Conservation (phyloP, 2,113 vertebrate genomes). For the Oenanthe oenanthe region DNA sequence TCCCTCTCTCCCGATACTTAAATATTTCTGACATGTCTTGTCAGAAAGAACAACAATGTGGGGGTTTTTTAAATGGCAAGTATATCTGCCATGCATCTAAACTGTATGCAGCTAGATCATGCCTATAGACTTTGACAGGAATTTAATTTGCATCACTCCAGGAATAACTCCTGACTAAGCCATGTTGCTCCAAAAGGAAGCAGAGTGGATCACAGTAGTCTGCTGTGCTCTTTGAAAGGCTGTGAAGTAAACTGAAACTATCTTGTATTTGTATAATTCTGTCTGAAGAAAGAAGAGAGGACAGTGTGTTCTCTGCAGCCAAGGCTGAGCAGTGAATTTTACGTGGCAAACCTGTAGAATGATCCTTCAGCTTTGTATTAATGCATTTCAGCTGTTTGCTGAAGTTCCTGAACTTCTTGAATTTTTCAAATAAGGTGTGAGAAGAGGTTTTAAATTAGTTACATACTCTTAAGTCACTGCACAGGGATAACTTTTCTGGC, state of each 20-base stretch:
- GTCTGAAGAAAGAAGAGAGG: neutral
- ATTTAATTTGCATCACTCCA: conserved; percentile 34
- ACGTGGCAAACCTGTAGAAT: neutral
- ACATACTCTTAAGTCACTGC: neutral
- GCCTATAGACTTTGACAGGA: neutral
- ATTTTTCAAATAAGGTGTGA: neutral
- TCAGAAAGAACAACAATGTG: conserved; percentile 7
- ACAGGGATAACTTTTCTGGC: neutral
- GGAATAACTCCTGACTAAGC: conserved; percentile 59
- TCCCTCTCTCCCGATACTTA: neutral
- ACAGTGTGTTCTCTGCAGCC: neutral
- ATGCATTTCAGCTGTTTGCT: neutral
- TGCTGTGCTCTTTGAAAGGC: neutral
- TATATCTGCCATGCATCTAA: neutral
- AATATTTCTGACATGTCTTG: neutral
- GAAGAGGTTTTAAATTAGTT: neutral
- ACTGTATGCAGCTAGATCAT: neutral
- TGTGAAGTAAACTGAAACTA: neutral
- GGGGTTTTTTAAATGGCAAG: conserved; percentile 11
- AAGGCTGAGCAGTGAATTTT: neutral
- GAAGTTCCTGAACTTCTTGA: neutral
- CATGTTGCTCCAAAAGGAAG: neutral
- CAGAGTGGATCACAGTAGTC: neutral
- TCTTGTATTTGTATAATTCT: neutral
- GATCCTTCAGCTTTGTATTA: neutral